These are phyloP conservation scores for Heterodera filipjevi DNA, from an alignment of 2,888 invertebrate genomes.

Conservation along the genomic window DNA sequence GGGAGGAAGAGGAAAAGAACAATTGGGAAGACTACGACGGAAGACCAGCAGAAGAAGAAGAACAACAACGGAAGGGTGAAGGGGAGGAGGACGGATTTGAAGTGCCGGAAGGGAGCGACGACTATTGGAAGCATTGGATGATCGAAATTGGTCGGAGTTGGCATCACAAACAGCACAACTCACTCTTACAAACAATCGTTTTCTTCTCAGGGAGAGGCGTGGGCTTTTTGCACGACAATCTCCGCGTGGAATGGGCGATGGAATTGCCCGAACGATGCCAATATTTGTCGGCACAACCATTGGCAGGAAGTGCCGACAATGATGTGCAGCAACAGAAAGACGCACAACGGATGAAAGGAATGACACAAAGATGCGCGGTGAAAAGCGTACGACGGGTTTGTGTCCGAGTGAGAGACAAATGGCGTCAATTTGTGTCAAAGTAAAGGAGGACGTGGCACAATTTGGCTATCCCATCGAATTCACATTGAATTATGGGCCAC, in stretches of 20 bases:
- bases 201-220: background rate
- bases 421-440: background rate
- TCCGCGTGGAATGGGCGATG: constrained; percentile 40
- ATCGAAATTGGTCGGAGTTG: constrained; percentile 14
- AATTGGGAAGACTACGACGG: background rate
- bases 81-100: constrained; percentile 15
- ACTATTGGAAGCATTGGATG: constrained; percentile 20
- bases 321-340: constrained; percentile 28
- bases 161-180: background rate
- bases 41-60: background rate
- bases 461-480: constrained; percentile 29
- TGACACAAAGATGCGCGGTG: background rate
- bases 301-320: constrained; percentile 35
- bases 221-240: constrained; percentile 38
- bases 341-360: background rate
- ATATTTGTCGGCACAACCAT: constrained; percentile 3
- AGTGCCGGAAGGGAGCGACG: constrained; percentile 14
- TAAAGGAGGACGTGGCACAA: constrained; percentile 32
- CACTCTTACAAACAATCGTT: background rate
- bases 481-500: background rate
- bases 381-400: background rate
- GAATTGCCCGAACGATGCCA: constrained; percentile 38
- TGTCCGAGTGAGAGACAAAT: background rate
- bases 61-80: background rate
- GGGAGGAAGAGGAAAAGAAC: background rate